Percentiles rank a stretch among this genome's conserved stretches.
phyloP scores from a whole-genome alignment of 2,797 vertebrate species.

The Arctocebus calabarensis region DNA sequence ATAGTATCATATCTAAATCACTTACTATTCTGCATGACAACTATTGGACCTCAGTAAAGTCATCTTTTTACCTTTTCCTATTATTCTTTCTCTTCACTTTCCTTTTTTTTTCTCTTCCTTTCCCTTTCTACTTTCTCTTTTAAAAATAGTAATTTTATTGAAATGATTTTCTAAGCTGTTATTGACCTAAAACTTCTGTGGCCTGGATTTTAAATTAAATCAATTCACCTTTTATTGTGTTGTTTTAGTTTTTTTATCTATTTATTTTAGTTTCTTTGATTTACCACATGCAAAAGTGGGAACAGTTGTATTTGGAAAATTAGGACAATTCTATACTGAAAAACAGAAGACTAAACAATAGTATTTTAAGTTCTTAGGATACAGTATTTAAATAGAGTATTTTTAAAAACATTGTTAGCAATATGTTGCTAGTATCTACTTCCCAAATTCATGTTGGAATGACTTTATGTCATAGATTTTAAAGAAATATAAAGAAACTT shows the following conservation, averaged over 20 bases:
- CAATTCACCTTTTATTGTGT: not conserved
- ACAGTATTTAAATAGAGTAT: not conserved
- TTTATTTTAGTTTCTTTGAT: not conserved
- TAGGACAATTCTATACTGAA: not conserved
- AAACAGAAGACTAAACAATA: not conserved
- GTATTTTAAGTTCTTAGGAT: not conserved
- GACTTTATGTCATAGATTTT: not conserved
- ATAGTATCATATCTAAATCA: not conserved
- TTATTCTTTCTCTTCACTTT: not conserved
- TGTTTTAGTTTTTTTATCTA: not conserved
- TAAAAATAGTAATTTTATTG: not conserved
- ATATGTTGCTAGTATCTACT: not conserved
- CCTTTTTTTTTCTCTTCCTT: not conserved
- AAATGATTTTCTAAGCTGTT: not conserved
- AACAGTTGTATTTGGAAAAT: not conserved
- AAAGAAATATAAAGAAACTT: not conserved
- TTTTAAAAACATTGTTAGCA: not conserved
- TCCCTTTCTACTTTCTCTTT: not conserved
- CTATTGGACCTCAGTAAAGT: not conserved
- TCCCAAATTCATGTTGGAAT: not conserved
- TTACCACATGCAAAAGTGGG: not conserved
- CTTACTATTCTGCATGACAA: not conserved
- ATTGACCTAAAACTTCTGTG: not conserved
- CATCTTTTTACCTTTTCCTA: not conserved
- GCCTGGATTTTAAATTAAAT: not conserved